Evolutionary conservation across 2,113 vertebrate genomes (phyloP).

Genomic region (Myrmecophaga tridactyla): DNA sequence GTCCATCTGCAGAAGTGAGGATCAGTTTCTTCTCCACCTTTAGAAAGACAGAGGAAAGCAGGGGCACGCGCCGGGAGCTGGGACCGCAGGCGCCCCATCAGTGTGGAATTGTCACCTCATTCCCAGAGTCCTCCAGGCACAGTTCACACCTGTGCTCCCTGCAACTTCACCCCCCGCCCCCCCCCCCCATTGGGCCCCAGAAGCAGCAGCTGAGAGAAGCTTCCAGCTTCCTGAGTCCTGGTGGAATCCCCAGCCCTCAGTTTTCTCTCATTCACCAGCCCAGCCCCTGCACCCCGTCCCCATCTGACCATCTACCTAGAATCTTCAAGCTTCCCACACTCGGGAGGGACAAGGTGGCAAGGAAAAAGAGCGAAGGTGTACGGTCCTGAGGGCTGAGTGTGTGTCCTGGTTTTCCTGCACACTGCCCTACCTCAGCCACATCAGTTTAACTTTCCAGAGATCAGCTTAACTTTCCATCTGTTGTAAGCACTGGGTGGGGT

Average conservation of each 20-base stretch:
- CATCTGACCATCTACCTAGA: not conserved
- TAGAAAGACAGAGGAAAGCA: not conserved
- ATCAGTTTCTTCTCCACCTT: too few species aligned
- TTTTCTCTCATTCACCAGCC: too few species aligned
- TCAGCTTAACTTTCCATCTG: too few species aligned
- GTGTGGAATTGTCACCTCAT: not conserved
- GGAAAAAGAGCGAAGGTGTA: not conserved
- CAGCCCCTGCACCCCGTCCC: not conserved
- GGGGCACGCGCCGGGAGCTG: not conserved
- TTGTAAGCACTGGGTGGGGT: accelerated
- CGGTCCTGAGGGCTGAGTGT: not conserved
- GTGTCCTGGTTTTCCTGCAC: not conserved
- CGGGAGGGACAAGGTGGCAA: too few species aligned
- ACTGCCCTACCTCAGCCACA: accelerated
- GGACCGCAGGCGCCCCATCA: too few species aligned
- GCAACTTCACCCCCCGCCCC: not conserved
- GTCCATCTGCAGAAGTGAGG: not conserved
- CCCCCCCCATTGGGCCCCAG: accelerated
- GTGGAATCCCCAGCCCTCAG: not conserved
- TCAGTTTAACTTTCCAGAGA: accelerated
- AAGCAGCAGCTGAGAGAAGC: not conserved
- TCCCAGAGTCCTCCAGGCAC: not conserved
- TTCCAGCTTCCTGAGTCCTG: not conserved
- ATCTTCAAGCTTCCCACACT: not conserved
- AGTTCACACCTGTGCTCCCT: not conserved